These are phyloP conservation scores for Xylophagus ater DNA, from an alignment of 2,888 invertebrate genomes.

Conservation along the genomic window DNA sequence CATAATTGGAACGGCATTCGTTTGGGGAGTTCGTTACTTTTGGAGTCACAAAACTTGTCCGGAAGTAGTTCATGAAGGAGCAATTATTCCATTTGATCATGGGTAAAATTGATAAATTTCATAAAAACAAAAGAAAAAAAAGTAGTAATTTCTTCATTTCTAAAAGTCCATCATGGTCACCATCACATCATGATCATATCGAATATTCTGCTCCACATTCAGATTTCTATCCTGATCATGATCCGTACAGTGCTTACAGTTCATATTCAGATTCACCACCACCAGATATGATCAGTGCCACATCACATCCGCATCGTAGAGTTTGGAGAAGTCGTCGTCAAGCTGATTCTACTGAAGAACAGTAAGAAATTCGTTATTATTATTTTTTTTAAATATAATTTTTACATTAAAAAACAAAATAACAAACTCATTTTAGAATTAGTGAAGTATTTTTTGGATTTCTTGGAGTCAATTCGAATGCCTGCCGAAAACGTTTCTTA, in stretches of 20 bases:
- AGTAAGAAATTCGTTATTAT: constrained; percentile 21
- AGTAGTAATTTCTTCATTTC: background rate
- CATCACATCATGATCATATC: constrained; percentile 23
- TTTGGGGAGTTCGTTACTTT: constrained; percentile 30
- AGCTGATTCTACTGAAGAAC: constrained; percentile 27
- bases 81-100: constrained; percentile 29
- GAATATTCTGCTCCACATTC: constrained; percentile 26
- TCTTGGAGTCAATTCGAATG: constrained; percentile 32
- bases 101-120: constrained; percentile 26
- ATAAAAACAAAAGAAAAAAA: background rate
- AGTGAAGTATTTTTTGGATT: constrained; percentile 36
- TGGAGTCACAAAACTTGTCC: constrained; percentile 20
- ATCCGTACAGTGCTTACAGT: constrained; percentile 18
- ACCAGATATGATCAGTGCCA: constrained; percentile 6
- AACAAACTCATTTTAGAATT: constrained; percentile 23
- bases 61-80: constrained; percentile 20
- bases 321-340: constrained; percentile 7
- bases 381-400: background rate
- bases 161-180: background rate
- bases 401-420: background rate
- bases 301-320: constrained; percentile 1
- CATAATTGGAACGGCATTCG: constrained; percentile 33
- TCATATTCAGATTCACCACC: constrained; percentile 14
- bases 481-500: constrained; percentile 42
- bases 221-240: constrained; percentile 8